Evolutionary conservation across 2,797 vertebrate genomes (phyloP).

Genomic region (Neosilurus mollespiculum): DNA sequence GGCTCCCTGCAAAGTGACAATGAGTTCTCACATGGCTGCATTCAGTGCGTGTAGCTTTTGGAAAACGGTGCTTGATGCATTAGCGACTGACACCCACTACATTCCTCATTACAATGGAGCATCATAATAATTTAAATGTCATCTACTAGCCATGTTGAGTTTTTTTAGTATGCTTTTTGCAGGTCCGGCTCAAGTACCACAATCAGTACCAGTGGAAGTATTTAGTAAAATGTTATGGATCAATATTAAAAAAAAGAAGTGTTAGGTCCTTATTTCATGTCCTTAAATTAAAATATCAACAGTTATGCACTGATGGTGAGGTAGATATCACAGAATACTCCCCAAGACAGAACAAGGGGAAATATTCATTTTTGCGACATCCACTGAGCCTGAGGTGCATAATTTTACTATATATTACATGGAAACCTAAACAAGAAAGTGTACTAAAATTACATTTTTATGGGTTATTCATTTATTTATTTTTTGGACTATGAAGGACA

Average conservation of each 20-base stretch:
- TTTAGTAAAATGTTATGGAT: background rate
- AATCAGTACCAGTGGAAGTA: background rate
- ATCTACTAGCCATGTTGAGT: background rate
- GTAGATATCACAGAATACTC: no score
- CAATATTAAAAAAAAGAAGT: background rate
- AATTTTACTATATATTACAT: no score
- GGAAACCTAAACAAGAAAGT: no score
- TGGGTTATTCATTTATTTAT: no score
- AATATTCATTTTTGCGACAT: no score
- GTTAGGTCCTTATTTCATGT: background rate
- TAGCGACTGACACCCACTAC: slow-evolving; percentile 22
- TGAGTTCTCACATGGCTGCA: slow-evolving; percentile 20
- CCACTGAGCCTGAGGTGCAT: no score
- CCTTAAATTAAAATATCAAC: background rate
- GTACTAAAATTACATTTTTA: no score
- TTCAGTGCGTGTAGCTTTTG: slow-evolving; percentile 22
- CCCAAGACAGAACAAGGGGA: no score
- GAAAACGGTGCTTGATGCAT: background rate
- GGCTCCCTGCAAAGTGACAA: slow-evolving; percentile 26
- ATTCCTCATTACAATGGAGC: slow-evolving; percentile 14
- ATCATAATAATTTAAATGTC: slow-evolving; percentile 10
- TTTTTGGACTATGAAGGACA: no score
- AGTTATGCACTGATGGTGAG: no score
- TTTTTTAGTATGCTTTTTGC: slow-evolving; percentile 10
- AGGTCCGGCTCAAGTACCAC: slow-evolving; percentile 4